Conservation (phyloP, 2,888 invertebrate genomes). For the Nezara viridula region DNA sequence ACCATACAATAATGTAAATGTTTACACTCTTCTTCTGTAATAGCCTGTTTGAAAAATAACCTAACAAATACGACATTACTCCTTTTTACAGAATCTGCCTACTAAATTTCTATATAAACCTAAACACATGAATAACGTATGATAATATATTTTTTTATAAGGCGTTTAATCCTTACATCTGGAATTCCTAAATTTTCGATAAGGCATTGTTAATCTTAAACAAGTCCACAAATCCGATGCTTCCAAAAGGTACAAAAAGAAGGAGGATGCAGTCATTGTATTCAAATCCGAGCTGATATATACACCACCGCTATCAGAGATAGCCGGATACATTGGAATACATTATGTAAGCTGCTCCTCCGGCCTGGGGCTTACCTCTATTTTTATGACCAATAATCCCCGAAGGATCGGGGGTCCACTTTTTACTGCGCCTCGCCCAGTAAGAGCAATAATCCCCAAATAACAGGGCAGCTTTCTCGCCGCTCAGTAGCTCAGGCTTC, state of each 20-base stretch:
- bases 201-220: not conserved
- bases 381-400: not conserved
- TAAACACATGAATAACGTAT: no score
- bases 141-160: no score
- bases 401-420: not conserved
- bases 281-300: conserved; percentile 30
- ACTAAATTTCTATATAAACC: no score
- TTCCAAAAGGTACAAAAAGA: no score
- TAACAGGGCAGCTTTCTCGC: conserved; percentile 8
- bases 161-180: no score
- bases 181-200: not conserved
- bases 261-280: not conserved
- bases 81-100: no score
- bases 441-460: conserved; percentile 8
- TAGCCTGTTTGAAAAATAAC: no score
- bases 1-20: no score
- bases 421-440: not conserved
- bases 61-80: no score
- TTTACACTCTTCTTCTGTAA: no score
- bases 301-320: conserved; percentile 5
- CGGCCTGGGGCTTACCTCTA: not conserved
- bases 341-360: conserved; percentile 2
- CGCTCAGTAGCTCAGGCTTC: not conserved
- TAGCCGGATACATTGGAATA: conserved; percentile 8
- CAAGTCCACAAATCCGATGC: conserved; percentile 10